These are phyloP conservation scores for Parasteatoda lunata DNA, from an alignment of 2,888 invertebrate species.

Conservation along the genomic window DNA sequence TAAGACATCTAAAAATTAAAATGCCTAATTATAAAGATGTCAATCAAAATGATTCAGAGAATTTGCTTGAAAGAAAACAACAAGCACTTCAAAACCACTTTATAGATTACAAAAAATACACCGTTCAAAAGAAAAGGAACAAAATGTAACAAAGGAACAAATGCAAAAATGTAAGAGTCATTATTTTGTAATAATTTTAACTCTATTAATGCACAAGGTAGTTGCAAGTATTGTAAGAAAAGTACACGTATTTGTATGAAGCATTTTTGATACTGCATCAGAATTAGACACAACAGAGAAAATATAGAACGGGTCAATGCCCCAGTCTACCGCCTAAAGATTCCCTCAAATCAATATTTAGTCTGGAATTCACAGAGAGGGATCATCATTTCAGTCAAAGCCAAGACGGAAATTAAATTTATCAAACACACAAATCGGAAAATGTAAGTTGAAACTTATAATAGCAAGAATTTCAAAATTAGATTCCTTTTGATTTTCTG, in stretches of 20 bases:
- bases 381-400: slow-evolving; percentile 45
- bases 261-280: too few species aligned
- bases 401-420: slow-evolving; percentile 36
- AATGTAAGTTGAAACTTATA: slow-evolving; percentile 23
- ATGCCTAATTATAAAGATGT: too few species aligned
- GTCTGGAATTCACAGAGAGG: slow-evolving; percentile 24
- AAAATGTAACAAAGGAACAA: too few species aligned
- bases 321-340: slow-evolving; percentile 8
- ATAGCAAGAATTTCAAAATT: slow-evolving; percentile 36
- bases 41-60: too few species aligned
- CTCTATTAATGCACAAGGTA: too few species aligned
- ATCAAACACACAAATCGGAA: slow-evolving; percentile 39
- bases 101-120: too few species aligned
- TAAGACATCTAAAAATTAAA: too few species aligned
- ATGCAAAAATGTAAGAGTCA: too few species aligned
- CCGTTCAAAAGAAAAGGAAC: too few species aligned
- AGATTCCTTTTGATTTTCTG: slow-evolving; percentile 29
- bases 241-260: background rate
- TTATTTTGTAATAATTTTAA: too few species aligned
- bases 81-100: too few species aligned
- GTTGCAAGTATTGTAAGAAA: background rate
- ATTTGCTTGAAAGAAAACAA: too few species aligned
- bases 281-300: background rate
- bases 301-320: slow-evolving; percentile 37
- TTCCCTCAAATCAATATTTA: slow-evolving; percentile 46